Evolutionary conservation across 2,888 invertebrate species (phyloP).

Genomic region (Drosophila differens): DNA sequence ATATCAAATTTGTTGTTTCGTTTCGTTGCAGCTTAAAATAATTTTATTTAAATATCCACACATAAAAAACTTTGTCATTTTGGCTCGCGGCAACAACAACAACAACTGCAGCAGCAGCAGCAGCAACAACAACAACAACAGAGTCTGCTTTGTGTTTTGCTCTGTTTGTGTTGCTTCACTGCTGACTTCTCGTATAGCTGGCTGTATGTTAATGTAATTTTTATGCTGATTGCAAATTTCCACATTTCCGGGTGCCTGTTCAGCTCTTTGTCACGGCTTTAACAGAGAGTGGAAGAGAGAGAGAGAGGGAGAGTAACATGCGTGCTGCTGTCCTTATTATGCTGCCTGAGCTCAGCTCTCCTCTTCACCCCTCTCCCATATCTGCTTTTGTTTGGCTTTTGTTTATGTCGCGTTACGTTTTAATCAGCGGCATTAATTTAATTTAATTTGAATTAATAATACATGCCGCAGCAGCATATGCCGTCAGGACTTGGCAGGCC

Average conservation of each 20-base stretch:
- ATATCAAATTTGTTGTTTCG: conserved; percentile 7
- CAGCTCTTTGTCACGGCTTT: conserved; percentile 52
- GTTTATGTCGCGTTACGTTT: conserved; percentile 60
- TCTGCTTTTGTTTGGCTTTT: conserved; percentile 61
- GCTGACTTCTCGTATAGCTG: conserved; percentile 26
- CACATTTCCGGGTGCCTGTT: conserved; percentile 71
- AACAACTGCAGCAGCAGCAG: neutral
- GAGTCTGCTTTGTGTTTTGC: conserved; percentile 7
- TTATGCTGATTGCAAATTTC: conserved; percentile 79
- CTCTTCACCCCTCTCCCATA: neutral
- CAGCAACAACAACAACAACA: neutral
- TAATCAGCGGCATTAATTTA: conserved; percentile 78
- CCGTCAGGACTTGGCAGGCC: conserved; percentile 3
- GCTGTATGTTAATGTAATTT: conserved; percentile 77
- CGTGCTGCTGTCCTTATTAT: conserved; percentile 20
- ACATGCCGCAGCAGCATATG: conserved; percentile 24
- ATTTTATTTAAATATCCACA: conserved; percentile 73
- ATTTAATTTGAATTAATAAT: conserved; percentile 80
- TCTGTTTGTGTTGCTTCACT: neutral
- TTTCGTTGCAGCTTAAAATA: conserved; percentile 49
- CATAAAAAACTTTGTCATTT: conserved; percentile 61
- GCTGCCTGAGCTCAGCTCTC: conserved; percentile 28
- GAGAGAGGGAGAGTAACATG: conserved; percentile 12
- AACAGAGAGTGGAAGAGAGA: neutral
- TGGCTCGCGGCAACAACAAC: conserved; percentile 11